A percentile compares a stretch with the other conserved stretches of the same genome.
Conservation (phyloP, 2,888 invertebrate species). For the Rhingia campestris region DNA sequence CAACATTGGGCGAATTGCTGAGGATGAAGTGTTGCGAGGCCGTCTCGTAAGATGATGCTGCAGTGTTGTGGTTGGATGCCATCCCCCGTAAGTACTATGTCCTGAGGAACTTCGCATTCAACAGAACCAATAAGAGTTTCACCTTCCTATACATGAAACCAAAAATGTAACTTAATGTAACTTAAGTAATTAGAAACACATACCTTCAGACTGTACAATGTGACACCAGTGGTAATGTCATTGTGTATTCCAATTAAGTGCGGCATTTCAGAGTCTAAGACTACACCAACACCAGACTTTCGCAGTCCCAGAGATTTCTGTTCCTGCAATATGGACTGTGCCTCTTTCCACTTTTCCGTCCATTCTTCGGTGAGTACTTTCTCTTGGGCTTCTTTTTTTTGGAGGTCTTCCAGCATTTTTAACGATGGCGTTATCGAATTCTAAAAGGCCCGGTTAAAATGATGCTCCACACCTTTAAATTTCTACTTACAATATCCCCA, state of each 20-base stretch:
- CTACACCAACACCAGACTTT: conserved; percentile 94
- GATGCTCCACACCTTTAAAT: neutral
- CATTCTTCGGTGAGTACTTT: conserved; percentile 95
- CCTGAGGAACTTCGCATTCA: conserved; percentile 86
- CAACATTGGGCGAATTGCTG: conserved; percentile 89
- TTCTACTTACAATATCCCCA: conserved; percentile 85
- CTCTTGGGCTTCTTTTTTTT: conserved; percentile 95
- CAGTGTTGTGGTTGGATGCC: conserved; percentile 92
- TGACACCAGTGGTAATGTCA: conserved; percentile 95
- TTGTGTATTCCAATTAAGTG: conserved; percentile 96
- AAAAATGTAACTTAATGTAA: neutral
- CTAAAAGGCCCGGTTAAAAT: conserved; percentile 76
- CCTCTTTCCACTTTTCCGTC: conserved; percentile 96
- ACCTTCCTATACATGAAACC: conserved; percentile 86
- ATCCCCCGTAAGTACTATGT: conserved; percentile 90
- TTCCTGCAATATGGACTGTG: conserved; percentile 93
- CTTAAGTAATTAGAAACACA: conserved; percentile 23
- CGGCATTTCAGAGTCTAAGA: conserved; percentile 94
- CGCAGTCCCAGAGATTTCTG: conserved; percentile 93
- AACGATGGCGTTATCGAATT: conserved; percentile 85
- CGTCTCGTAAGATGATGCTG: conserved; percentile 87
- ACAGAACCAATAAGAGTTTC: conserved; percentile 93
- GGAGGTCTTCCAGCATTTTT: conserved; percentile 90
- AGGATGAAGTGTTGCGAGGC: conserved; percentile 90
- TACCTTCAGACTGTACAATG: conserved; percentile 93